Conservation (phyloP, 1,140 invertebrate genomes). For the Leguminivora glycinivorella region DNA sequence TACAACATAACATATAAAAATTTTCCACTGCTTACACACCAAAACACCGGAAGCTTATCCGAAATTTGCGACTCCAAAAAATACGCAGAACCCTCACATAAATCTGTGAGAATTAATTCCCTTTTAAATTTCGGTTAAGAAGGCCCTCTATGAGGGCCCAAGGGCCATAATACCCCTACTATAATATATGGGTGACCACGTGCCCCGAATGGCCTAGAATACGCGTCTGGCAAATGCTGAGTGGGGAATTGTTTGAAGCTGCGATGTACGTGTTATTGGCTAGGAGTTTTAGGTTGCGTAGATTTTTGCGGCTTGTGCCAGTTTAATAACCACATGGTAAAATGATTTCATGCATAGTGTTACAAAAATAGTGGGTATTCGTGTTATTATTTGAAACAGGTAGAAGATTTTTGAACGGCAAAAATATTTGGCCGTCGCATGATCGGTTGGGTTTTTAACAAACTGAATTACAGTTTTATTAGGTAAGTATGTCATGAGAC, state of each 20-base stretch:
- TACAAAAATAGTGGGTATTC: no score
- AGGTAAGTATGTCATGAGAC: no score
- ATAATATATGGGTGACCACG: slow-evolving; percentile 1
- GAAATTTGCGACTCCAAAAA: neutral
- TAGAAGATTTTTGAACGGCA: no score
- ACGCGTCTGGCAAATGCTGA: slow-evolving; percentile 9
- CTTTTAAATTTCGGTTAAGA: slow-evolving; percentile 6
- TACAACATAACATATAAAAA: neutral
- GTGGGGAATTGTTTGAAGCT: slow-evolving; percentile 3
- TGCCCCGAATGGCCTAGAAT: neutral
- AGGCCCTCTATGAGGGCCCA: neutral
- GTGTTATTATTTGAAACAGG: no score
- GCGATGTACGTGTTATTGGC: neutral
- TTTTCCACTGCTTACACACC: neutral
- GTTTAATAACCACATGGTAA: neutral
- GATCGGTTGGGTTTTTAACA: no score
- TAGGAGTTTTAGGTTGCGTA: neutral
- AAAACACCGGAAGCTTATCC: neutral
- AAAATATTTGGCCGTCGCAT: no score
- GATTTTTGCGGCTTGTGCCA: neutral
- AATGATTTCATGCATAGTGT: no score
- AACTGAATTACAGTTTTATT: no score
- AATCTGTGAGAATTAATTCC: slow-evolving; percentile 15
- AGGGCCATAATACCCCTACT: slow-evolving; percentile 1
- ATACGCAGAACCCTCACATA: neutral